These are phyloP conservation scores for Cheilosia impressa DNA, from an alignment of 2,888 invertebrate genomes.

Conservation along the genomic window DNA sequence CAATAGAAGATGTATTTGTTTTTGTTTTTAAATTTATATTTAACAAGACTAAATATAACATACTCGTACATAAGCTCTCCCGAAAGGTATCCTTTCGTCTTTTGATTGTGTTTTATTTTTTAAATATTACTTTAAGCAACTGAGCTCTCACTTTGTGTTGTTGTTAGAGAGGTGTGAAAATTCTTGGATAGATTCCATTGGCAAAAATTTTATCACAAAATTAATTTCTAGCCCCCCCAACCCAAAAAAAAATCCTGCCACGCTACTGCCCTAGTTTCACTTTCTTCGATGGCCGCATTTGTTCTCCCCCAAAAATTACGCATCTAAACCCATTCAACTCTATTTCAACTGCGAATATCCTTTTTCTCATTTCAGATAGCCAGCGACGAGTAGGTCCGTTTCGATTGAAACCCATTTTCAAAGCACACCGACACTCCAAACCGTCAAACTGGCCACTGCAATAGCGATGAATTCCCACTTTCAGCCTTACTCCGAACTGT, in stretches of 20 bases:
- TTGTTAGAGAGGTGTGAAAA: too few species aligned
- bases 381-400: neutral
- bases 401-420: neutral
- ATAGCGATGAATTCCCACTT: conserved; percentile 94
- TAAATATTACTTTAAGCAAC: conserved; percentile 6
- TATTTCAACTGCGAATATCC: neutral
- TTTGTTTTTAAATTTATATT: conserved; percentile 27
- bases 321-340: too few species aligned
- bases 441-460: conserved; percentile 92
- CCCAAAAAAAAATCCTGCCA: too few species aligned
- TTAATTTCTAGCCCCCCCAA: too few species aligned
- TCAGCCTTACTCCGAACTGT: conserved; percentile 91
- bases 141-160: neutral
- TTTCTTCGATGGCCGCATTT: too few species aligned
- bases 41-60: conserved; percentile 66
- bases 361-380: conserved; percentile 31
- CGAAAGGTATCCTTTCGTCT: conserved; percentile 56
- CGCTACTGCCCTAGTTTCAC: too few species aligned
- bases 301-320: too few species aligned
- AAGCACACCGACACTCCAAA: conserved; percentile 22
- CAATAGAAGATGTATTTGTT: too few species aligned
- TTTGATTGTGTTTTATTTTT: conserved; percentile 60
- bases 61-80: conserved; percentile 63
- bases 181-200: too few species aligned
- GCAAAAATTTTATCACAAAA: too few species aligned